Evolutionary conservation across 2,888 invertebrate genomes (phyloP).

Genomic region (Chaetogeoica ovagalla): DNA sequence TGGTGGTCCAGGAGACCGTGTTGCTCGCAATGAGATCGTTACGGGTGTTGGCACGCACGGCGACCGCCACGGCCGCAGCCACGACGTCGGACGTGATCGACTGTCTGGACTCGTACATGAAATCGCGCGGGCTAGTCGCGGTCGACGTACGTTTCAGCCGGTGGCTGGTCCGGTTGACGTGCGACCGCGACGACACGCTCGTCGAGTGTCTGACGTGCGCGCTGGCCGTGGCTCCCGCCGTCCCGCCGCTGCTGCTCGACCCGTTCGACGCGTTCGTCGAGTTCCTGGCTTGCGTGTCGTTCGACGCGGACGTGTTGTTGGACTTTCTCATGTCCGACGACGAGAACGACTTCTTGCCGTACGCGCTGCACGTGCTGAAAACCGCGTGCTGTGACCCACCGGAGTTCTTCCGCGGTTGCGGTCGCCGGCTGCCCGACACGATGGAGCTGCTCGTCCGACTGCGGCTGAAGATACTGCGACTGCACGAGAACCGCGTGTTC

Average conservation of each 20-base stretch:
- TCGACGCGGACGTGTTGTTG: conserved; percentile 14
- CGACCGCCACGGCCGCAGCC: neutral
- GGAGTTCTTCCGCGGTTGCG: neutral
- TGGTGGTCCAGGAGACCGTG: neutral
- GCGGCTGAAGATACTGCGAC: conserved; percentile 3
- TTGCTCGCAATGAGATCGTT: conserved; percentile 30
- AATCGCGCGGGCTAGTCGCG: neutral
- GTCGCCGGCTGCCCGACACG: neutral
- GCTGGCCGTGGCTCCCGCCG: neutral
- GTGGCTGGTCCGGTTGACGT: conserved; percentile 16
- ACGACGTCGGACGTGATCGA: neutral
- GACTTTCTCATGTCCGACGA: conserved; percentile 34
- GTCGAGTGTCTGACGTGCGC: conserved; percentile 23
- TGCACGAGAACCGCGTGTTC: conserved; percentile 2
- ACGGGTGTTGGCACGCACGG: neutral
- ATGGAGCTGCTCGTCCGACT: conserved; percentile 15
- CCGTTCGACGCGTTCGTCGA: conserved; percentile 20
- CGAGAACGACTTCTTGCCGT: conserved; percentile 1
- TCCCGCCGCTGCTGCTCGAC: neutral
- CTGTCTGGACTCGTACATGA: conserved; percentile 23
- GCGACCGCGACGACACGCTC: conserved; percentile 18
- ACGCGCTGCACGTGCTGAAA: conserved; percentile 7
- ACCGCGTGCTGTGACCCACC: neutral
- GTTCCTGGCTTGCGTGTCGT: conserved; percentile 19
- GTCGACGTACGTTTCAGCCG: too few species aligned